A percentile compares a stretch with the other conserved stretches of the same genome.
phyloP scores from a whole-genome alignment of 1,140 invertebrate genomes.

The Temnothorax curvispinosus region DNA sequence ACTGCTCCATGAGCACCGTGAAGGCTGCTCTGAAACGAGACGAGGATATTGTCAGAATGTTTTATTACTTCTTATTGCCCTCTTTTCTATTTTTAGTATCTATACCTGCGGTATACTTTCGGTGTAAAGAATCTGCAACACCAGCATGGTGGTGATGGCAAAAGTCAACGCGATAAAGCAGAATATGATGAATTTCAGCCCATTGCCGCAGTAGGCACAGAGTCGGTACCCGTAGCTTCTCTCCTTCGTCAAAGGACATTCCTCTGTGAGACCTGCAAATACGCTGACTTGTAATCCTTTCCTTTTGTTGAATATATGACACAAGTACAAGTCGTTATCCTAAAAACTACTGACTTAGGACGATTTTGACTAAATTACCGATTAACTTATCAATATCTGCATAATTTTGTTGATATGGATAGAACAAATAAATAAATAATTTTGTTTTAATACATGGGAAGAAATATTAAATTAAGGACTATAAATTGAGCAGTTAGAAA shows the following conservation, averaged over 20 bases:
- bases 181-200: constrained; percentile 85
- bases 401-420: neutral
- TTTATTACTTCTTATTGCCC: constrained; percentile 26
- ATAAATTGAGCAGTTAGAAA: neutral
- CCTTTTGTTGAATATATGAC: neutral
- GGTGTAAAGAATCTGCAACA: constrained; percentile 89
- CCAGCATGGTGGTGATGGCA: constrained; percentile 89
- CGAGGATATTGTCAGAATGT: constrained; percentile 10
- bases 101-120: constrained; percentile 88
- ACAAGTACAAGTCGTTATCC: neutral
- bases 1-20: constrained; percentile 90
- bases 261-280: constrained; percentile 79
- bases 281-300: neutral
- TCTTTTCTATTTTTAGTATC: constrained; percentile 22
- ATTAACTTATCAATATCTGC: neutral
- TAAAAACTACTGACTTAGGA: neutral
- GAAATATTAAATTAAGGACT: neutral
- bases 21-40: constrained; percentile 66
- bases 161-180: constrained; percentile 86
- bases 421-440: neutral
- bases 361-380: neutral
- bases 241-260: constrained; percentile 81
- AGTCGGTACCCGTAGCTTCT: constrained; percentile 74
- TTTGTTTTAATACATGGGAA: neutral
- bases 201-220: constrained; percentile 81